Base-by-base conservation (phyloP, 1,140 invertebrate species). In the Scaptodrosophila lebanonensis region DNA sequence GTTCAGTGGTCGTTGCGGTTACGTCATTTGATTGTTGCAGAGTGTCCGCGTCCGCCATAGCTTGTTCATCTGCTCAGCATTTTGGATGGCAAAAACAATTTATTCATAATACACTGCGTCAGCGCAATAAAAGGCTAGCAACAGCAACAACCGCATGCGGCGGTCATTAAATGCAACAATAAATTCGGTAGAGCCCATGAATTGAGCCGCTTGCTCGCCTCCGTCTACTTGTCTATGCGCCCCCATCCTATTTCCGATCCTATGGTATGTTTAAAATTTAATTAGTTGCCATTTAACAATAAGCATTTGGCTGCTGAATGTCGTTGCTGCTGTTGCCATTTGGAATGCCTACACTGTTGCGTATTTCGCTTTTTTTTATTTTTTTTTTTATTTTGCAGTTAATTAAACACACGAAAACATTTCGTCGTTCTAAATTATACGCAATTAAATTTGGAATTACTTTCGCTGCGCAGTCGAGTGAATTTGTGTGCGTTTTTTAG, bases 261-360 rank as follows among this genome's bases (percentile, higher is more conserved):
- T 44, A 13, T 82, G 73, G 60, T 51, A 66, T 73, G 75, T 51
- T 75, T 52, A 42, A 79, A 79, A 82, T 79, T 79, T 79, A 79
- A 79, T 79, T 79, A 79, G 73, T 79, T 79, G 69, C 59, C 73
- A 79, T 82, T 79, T 79, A 77, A 77, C 68, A 79, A 79, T 79
- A 61, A 73, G 57, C 75, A 79, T 82, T 82, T 73, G 56, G 52
- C 58, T 51, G 35, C 29, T 51, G 48, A 13, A 25, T 39, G 36
- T 38, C 51, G 51, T 35, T 58, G 30, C 56, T 61, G 42, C 48
- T 29, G 25, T 40, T 60, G 66, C 42, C 68, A 53, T 36, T 63
- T 9, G 16, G 43, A 16, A 29, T 70, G 54, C 29, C 53, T 68
- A 38, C 25, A 9, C 61, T 51, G 42, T 40, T 45, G 38, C 44